Percentiles rank a stretch among this genome's conserved stretches.
Evolutionary conservation across 2,888 invertebrate genomes (phyloP).

Genomic region (Lasioglossum leucozonium): DNA sequence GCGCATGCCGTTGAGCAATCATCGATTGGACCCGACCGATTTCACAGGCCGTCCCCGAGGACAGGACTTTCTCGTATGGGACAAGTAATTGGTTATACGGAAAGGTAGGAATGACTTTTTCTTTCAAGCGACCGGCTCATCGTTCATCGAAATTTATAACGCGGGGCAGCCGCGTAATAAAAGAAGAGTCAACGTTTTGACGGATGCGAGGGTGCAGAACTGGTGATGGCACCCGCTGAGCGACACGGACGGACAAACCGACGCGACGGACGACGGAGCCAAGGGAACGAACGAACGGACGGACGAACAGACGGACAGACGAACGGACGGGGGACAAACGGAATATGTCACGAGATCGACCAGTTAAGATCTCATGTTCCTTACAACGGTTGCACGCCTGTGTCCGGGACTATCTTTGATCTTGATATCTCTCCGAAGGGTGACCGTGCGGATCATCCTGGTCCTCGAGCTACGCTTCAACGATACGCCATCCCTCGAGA

Average conservation of each 20-base stretch:
- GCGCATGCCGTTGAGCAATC: constrained; percentile 13
- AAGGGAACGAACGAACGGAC: constrained; percentile 70
- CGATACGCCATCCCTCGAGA: constrained; percentile 15
- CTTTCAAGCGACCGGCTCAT: constrained; percentile 44
- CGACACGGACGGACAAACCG: constrained; percentile 79
- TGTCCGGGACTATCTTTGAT: constrained; percentile 74
- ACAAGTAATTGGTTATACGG: constrained; percentile 55
- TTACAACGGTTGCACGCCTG: constrained; percentile 72
- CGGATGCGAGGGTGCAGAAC: constrained; percentile 83
- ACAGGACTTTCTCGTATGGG: constrained; percentile 44
- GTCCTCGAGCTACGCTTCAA: constrained; percentile 30
- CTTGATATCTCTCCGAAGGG: constrained; percentile 70
- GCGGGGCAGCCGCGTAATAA: constrained; percentile 67
- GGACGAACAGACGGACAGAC: constrained; percentile 66
- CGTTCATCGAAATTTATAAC: constrained; percentile 71
- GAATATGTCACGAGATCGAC: constrained; percentile 78
- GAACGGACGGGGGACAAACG: constrained; percentile 71
- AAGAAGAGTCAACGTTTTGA: constrained; percentile 77
- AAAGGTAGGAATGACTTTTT: constrained; percentile 47
- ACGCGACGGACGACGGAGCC: constrained; percentile 62
- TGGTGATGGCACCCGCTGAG: constrained; percentile 83
- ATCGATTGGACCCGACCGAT: constrained; percentile 18
- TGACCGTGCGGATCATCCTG: constrained; percentile 63
- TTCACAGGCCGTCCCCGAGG: constrained; percentile 17
- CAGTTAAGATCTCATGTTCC: constrained; percentile 82